Base-by-base conservation (phyloP, 2,888 invertebrate species). In the Drosophila austrosaltans region DNA sequence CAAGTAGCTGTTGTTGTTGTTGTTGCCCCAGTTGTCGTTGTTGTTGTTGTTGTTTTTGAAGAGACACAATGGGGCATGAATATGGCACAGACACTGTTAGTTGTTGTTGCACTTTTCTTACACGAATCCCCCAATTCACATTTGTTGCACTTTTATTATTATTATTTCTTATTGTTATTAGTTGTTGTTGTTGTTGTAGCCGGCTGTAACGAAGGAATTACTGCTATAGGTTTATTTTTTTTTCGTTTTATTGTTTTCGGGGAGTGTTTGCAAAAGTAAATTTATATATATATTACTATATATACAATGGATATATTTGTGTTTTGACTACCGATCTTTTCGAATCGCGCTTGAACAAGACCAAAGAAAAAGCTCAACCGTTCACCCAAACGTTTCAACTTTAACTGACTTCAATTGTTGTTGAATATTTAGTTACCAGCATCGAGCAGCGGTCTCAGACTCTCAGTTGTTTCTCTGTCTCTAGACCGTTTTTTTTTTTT, bases 381-480 rank as follows among this genome's bases (percentile, higher is more conserved):
- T 74, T 75, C 78, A 78, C 78, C 72, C 73, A 68, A 76, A 75
- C 72, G 65, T 69, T 77, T 79, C 77, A 76, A 83, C 80, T 82
- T 75, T 78, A 83, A 85, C 85, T 85, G 88, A 83, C 81, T 84
- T 81, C 83, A 85, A 77, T 77, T 82, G 81, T 72, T 70, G 83
- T 77, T 81, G 76, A 75, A 72, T 75, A 70, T 72, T 69, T 79
- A 77, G 68, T 60, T 36, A 69, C 77, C 75, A 74, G 69, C 63
- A 67, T 76, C 62, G 6, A 68, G 54, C 39, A 54, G 53, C 66
- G 60, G 72, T 4, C 56, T 42, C 69, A 62, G 58, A 59, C 58
- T 61, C 36, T 28, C 36, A 36, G 57, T 36, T 36, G 36, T 36
- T 36, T 8, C 36, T 63, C 69, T 68, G 81, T 71, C 75, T 72